These are phyloP conservation scores for Siniperca obscura DNA, from an alignment of 2,797 vertebrate species.

Conservation along the genomic window DNA sequence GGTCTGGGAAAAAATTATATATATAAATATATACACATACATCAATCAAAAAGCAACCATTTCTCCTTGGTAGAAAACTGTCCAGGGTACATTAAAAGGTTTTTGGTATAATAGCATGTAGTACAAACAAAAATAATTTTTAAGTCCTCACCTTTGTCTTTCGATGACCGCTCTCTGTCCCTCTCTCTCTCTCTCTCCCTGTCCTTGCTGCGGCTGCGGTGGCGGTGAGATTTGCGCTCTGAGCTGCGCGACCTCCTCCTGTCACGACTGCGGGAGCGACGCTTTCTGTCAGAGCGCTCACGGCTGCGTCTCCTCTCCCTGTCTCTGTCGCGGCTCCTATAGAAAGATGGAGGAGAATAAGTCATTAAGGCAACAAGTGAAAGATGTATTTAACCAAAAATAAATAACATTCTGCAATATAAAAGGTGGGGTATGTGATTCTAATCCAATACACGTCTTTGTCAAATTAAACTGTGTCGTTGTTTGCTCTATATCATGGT, in stretches of 20 bases:
- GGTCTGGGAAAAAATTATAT: slow-evolving; percentile 85
- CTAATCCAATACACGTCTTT: no score
- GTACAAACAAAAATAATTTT: not conserved
- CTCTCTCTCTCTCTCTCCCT: slow-evolving; percentile 90
- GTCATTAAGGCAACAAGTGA: not conserved
- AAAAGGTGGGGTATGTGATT: no score
- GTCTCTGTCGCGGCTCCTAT: slow-evolving; percentile 83
- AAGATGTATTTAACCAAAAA: not conserved
- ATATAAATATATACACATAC: no score
- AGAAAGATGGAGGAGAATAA: not conserved
- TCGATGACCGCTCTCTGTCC: slow-evolving; percentile 93
- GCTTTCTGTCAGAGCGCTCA: slow-evolving; percentile 94
- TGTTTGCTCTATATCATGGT: no score
- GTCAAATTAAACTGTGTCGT: no score
- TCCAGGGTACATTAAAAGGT: not conserved
- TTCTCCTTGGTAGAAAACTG: not conserved
- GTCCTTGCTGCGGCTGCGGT: slow-evolving; percentile 95
- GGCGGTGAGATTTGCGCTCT: slow-evolving; percentile 93
- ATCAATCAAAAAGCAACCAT: not conserved
- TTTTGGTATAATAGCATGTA: not conserved
- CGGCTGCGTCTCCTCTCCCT: slow-evolving; percentile 89
- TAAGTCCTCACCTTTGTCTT: slow-evolving; percentile 91
- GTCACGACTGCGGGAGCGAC: slow-evolving; percentile 94
- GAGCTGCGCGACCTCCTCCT: slow-evolving; percentile 93
- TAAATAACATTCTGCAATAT: no score